These are phyloP conservation scores for Leptothorax acervorum DNA, from an alignment of 2,888 invertebrate species.

Conservation along the genomic window DNA sequence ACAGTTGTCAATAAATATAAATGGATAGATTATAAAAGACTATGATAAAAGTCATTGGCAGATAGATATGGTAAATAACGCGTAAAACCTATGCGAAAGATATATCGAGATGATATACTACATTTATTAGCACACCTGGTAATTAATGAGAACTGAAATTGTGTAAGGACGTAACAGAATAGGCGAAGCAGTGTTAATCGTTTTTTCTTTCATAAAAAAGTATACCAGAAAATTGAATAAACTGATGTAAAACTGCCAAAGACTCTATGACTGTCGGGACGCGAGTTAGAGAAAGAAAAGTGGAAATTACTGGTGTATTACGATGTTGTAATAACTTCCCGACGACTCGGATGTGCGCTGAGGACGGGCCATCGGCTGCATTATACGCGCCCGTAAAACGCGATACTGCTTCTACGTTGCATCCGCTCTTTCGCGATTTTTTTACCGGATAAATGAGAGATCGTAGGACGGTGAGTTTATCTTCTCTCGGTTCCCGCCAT, in stretches of 20 bases:
- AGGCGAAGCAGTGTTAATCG: conserved; percentile 65
- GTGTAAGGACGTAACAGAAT: conserved; percentile 60
- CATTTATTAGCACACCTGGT: not conserved
- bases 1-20: not conserved
- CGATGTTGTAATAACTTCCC: conserved; percentile 82
- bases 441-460: conserved; percentile 74
- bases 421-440: conserved; percentile 26
- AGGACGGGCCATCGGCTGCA: conserved; percentile 81
- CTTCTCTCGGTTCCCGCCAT: conserved; percentile 58
- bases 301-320: conserved; percentile 66
- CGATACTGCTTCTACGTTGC: conserved; percentile 38
- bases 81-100: not conserved
- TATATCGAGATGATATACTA: not conserved
- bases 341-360: conserved; percentile 75
- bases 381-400: conserved; percentile 81
- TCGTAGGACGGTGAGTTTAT: conserved; percentile 68
- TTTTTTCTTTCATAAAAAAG: not conserved
- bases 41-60: not conserved
- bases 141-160: not conserved
- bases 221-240: conserved; percentile 1
- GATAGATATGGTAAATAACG: not conserved
- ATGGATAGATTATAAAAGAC: not conserved
- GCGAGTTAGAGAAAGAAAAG: conserved; percentile 34
- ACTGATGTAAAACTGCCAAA: not conserved
- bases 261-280: not conserved